These are phyloP conservation scores for Acleris cristana DNA, from an alignment of 2,888 invertebrate genomes.

Conservation along the genomic window DNA sequence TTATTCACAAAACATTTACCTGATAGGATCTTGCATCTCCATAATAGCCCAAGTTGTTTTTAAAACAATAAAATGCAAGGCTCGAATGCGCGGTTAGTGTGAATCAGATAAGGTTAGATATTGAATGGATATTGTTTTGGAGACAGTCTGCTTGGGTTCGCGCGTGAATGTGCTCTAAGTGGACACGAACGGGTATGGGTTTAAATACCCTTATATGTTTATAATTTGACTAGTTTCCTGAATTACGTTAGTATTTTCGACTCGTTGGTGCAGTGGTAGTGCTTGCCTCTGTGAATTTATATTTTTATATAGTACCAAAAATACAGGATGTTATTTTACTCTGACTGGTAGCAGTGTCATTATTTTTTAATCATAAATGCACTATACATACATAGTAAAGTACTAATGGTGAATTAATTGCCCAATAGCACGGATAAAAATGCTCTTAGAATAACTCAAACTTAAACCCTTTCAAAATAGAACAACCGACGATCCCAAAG, in stretches of 20 bases:
- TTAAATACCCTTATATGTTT: conserved; percentile 4
- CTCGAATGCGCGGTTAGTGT: conserved; percentile 70
- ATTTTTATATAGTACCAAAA: too few species aligned
- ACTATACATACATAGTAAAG: too few species aligned
- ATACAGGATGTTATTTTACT: too few species aligned
- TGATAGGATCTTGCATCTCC: conserved; percentile 72
- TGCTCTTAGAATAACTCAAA: too few species aligned
- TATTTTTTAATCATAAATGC: too few species aligned
- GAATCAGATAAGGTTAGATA: conserved; percentile 74
- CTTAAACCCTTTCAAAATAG: too few species aligned
- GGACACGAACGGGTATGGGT: conserved; percentile 1
- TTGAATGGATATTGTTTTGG: conserved; percentile 60
- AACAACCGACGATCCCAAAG: neutral
- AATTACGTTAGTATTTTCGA: neutral
- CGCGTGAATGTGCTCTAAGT: conserved; percentile 44
- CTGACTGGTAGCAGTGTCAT: too few species aligned
- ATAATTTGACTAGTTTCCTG: neutral
- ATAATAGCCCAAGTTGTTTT: conserved; percentile 61
- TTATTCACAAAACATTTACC: conserved; percentile 80
- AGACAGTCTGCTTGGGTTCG: conserved; percentile 53
- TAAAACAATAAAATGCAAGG: conserved; percentile 72
- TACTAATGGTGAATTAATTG: too few species aligned
- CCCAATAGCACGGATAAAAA: too few species aligned
- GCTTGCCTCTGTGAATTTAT: too few species aligned
- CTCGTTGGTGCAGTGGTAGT: too few species aligned